Conservation (phyloP, 2,113 vertebrate species). For the Xyliphius kryptos region DNA sequence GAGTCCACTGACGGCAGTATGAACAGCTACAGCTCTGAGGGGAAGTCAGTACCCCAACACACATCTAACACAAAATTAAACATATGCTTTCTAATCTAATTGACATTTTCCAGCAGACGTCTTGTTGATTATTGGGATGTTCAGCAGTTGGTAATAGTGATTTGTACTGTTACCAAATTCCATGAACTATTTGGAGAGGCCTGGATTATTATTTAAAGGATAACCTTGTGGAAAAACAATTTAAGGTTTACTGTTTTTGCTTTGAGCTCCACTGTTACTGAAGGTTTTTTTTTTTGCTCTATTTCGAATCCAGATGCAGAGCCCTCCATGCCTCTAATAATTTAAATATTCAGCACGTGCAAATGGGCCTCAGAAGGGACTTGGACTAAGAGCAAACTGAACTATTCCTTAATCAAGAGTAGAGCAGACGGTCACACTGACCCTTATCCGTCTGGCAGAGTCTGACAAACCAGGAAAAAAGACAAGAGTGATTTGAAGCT, state of each 20-base stretch:
- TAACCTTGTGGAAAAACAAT: constrained; percentile 32
- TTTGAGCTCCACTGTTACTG: constrained; percentile 26
- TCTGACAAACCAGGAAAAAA: constrained; percentile 8
- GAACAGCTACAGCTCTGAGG: constrained; percentile 98
- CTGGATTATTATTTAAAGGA: constrained; percentile 7
- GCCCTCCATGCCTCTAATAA: constrained; percentile 23
- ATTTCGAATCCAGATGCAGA: constrained; percentile 38
- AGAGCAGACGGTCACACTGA: constrained; percentile 13
- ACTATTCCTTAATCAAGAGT: background rate
- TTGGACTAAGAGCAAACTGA: too few relatives aligned
- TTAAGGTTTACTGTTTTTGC: background rate
- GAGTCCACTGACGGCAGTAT: constrained; percentile 97
- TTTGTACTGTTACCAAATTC: background rate
- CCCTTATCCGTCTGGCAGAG: constrained; percentile 10
- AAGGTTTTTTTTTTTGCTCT: constrained; percentile 31
- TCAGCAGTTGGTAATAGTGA: too few relatives aligned
- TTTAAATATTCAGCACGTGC: constrained; percentile 37
- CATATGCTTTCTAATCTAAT: background rate
- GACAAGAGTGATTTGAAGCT: constrained; percentile 29
- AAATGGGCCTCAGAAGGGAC: constrained; percentile 30
- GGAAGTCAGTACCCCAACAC: constrained; percentile 77
- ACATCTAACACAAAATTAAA: background rate
- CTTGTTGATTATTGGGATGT: too few relatives aligned
- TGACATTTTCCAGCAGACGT: background rate
- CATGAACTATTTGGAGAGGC: constrained; percentile 23